Evolutionary conservation across 2,888 invertebrate genomes (phyloP), one percentile per base, ranked within the genome.

Genomic region (Lordiphosa fenestrarum): DNA sequence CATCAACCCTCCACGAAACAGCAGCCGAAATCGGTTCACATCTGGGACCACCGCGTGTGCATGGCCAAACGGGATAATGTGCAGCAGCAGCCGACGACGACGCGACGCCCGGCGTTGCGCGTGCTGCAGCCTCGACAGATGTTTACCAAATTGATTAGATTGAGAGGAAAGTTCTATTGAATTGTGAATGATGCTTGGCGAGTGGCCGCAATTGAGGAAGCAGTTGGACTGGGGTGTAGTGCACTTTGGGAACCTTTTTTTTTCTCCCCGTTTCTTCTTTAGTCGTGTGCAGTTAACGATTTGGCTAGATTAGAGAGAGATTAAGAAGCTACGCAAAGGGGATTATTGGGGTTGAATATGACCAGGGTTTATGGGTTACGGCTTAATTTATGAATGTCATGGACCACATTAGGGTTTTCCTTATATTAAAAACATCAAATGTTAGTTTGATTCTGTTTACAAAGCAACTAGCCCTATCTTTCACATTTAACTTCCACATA

Each of bases 141-240:
- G 81, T 81, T 81, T 78, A 69, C 75, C 69, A 72, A 81, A 78
- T 81, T 81, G 84, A 81, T 81, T 84, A 82, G 69, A 73, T 69
- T 59, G 71, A 63, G 47, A 36, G 48, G 52, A 35, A 47, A 21
- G 40, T 61, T 42, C 69, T 33, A 57, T 66, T 63, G 77, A 68
- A 63, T 65, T 53, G 57, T 54, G 53, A 35, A 55, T 53, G 57
- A 59, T 58, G 63, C 60, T 67, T 75, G 68, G 59, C 69, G 58
- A 54, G 71, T 30, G 30, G 1, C 30, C 38, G 56, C 59, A 30
- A 54, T 50, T 33, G 23, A 30, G n/a, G 51, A n/a, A 47, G 39
- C 44, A 15, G 15, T 2, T 1, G 15, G 15, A 2, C 2, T 1
- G 19, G 19, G 39, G 50, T 41, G 21, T 30, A 54, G 46, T 23